Evolutionary conservation across 2,888 invertebrate genomes (phyloP).

Genomic region (Timema podura): DNA sequence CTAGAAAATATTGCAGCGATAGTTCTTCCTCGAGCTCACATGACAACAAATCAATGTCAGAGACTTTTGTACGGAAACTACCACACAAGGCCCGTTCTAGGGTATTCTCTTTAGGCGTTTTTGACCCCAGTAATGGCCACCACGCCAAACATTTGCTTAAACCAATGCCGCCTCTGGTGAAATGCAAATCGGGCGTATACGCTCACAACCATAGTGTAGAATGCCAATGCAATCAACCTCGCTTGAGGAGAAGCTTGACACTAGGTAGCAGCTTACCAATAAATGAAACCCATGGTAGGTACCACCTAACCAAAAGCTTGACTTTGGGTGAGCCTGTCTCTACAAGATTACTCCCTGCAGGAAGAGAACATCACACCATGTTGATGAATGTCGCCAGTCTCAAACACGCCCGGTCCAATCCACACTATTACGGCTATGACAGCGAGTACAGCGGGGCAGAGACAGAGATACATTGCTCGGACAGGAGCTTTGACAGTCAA

Average conservation of each 20-base stretch:
- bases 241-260: constrained; percentile 7
- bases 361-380: too few species aligned
- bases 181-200: not conserved
- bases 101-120: too few species aligned
- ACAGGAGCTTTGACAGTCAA: constrained; percentile 42
- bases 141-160: not conserved
- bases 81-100: too few species aligned
- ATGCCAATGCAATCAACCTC: not conserved
- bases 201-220: not conserved
- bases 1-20: too few species aligned
- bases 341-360: too few species aligned
- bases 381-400: too few species aligned
- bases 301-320: too few species aligned
- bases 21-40: too few species aligned
- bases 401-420: constrained; percentile 10
- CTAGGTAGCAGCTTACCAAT: not conserved
- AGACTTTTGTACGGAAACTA: too few species aligned
- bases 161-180: not conserved
- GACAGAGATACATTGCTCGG: constrained; percentile 49
- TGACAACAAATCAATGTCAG: too few species aligned
- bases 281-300: too few species aligned
- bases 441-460: constrained; percentile 52
- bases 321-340: too few species aligned
- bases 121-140: not conserved
- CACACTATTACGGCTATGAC: constrained; percentile 52